A percentile compares a stretch with the other conserved stretches of the same genome.
Evolutionary conservation across 2,797 vertebrate species (phyloP).

Genomic region (Lepilemur ruficaudatus): DNA sequence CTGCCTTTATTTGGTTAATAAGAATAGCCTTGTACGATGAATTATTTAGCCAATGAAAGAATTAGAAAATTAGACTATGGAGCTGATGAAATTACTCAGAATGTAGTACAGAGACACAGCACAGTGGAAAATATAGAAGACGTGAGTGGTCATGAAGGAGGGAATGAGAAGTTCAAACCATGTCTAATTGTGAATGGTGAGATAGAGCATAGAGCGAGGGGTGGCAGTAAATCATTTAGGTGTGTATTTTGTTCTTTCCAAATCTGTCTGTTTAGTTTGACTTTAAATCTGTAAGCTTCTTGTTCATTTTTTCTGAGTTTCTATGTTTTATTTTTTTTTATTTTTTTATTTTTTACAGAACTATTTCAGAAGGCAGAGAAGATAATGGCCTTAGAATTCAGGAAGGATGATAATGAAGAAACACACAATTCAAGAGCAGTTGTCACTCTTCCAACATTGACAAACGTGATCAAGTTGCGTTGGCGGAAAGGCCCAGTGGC

Average conservation of each 20-base stretch:
- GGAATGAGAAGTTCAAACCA: background rate
- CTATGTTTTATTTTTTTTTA: background rate
- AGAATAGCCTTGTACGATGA: background rate
- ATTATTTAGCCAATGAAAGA: background rate
- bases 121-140: background rate
- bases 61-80: background rate
- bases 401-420: background rate
- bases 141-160: background rate
- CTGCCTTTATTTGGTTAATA: background rate
- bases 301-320: background rate
- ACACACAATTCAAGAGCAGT: background rate
- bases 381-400: background rate
- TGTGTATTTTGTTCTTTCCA: background rate
- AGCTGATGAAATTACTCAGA: background rate
- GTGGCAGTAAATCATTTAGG: background rate
- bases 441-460: rapidly evolving
- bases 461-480: background rate
- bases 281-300: background rate
- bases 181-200: background rate
- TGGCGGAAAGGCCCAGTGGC: background rate
- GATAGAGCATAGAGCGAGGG: background rate
- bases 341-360: background rate
- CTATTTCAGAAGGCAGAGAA: constrained; percentile 1
- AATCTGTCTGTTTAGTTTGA: background rate
- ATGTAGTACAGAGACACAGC: background rate